phyloP scores from a whole-genome alignment of 2,113 vertebrate species.

The Calidris pugnax region DNA sequence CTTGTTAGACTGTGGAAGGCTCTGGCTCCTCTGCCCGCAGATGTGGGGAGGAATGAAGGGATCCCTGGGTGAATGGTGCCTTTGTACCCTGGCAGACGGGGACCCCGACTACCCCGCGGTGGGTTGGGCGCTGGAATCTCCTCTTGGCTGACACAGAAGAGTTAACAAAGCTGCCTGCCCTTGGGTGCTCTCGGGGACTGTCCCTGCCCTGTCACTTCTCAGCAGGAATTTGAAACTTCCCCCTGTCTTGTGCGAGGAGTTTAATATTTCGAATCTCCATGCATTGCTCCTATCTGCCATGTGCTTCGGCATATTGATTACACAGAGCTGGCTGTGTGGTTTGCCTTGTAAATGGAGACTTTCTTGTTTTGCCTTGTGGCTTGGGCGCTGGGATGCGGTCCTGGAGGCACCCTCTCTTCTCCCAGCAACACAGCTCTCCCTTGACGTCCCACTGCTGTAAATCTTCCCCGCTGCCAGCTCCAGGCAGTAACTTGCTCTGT shows the following conservation, averaged over 20 bases:
- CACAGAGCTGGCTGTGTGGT: slow-evolving; percentile 15
- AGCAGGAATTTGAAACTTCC: slow-evolving; percentile 71
- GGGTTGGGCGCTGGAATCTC: background rate
- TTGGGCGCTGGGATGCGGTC: background rate
- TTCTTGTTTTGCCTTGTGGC: slow-evolving; percentile 7
- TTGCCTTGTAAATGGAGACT: slow-evolving; percentile 43
- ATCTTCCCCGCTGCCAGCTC: background rate
- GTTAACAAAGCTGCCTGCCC: background rate
- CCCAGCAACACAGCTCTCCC: background rate
- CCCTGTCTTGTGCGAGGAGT: slow-evolving; percentile 32
- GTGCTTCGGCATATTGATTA: slow-evolving; percentile 67
- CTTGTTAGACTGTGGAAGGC: background rate
- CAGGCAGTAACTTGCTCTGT: background rate
- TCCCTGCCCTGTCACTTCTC: slow-evolving; percentile 13
- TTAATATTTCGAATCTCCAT: slow-evolving; percentile 74
- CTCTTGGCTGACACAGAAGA: background rate
- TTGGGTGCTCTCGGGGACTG: background rate
- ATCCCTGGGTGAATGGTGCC: background rate
- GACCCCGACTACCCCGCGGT: background rate
- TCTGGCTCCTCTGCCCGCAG: background rate
- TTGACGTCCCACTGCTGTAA: background rate
- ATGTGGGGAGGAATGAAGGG: background rate
- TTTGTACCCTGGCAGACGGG: background rate
- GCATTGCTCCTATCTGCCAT: slow-evolving; percentile 55
- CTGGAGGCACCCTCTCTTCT: background rate